Conservation (phyloP, 2,888 invertebrate species). For the Dioctria linearis region DNA sequence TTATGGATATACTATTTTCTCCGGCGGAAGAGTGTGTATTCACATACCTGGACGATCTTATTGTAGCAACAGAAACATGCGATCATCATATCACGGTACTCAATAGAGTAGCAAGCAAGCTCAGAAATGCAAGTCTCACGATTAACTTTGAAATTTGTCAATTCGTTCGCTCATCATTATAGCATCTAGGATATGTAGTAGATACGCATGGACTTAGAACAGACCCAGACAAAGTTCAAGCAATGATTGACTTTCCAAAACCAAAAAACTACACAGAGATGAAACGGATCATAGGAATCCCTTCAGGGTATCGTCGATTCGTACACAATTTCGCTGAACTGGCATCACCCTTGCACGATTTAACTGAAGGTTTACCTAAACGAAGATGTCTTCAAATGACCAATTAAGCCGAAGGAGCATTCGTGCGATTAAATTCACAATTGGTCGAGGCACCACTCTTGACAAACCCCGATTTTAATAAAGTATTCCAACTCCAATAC, state of each 20-base stretch:
- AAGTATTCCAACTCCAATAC: background rate
- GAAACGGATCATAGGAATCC: too few species aligned
- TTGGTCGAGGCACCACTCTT: background rate
- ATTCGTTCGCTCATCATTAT: background rate
- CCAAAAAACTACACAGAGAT: background rate
- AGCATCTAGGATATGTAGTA: background rate
- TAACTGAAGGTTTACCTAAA: background rate
- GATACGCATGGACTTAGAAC: background rate
- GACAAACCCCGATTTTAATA: background rate
- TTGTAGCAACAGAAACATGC: background rate
- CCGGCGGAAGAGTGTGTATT: background rate
- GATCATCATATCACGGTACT: background rate
- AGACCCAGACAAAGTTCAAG: background rate
- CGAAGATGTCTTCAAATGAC: background rate
- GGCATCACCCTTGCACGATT: background rate
- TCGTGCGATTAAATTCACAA: background rate
- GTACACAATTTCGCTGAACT: too few species aligned
- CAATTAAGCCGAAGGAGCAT: background rate
- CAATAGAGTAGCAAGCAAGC: background rate
- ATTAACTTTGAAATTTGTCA: background rate
- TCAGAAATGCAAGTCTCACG: background rate
- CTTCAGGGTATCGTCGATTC: too few species aligned
- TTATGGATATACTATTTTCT: too few species aligned
- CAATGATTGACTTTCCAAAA: background rate
- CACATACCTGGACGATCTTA: background rate